Base-by-base conservation (phyloP, 2,113 vertebrate species). In the Gymnarchus niloticus region DNA sequence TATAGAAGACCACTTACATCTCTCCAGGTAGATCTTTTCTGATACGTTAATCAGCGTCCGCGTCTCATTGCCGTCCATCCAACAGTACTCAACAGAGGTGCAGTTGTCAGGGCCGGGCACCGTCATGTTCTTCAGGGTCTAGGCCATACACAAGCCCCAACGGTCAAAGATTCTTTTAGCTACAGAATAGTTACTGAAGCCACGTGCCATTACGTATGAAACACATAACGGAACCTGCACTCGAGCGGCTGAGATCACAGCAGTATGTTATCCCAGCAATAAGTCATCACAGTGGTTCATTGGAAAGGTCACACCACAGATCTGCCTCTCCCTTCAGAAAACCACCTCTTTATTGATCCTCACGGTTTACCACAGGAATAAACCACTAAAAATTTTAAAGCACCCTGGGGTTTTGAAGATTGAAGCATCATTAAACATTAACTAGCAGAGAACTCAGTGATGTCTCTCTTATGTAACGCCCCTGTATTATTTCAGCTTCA, bases 1-100 rank as follows among this genome's bases (percentile, higher is more conserved):
- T 19, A 6, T 49, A 25, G 37, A 82, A 37, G 25, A 19, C 7
- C 51, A 90, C 97, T 96, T 94, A 99, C 98, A 99, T 94, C 93
- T 98, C 83, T 87, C 61, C 52, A 93, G 86, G 87, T 95, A 61
- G 0, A 94, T 88, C 37, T 48, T 92, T 81, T 84, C 73, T 6
- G 96, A 94, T 52, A 90, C 0, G 19, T 98, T 98, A 90, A 88
- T 87, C 56, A 93, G 3, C 37, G 94, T 94, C 95, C 93, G 96
- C 3, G 90, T 95, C 2, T 1, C 0, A 1, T 93, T 91, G 69
- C 90, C 94, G 0, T 92, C 91, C 0, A 0, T 83, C 96, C 96
- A 98, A 87, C 97, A 99, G 52, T 91, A 21, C 0, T 85, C 91
- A 5, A 90, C 83, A 1, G 87, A 87, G 0, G 95, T 93, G 89